A percentile compares a stretch with the other conserved stretches of the same genome.
Conservation (phyloP, 1,140 invertebrate genomes). For the Amyelois transitella region DNA sequence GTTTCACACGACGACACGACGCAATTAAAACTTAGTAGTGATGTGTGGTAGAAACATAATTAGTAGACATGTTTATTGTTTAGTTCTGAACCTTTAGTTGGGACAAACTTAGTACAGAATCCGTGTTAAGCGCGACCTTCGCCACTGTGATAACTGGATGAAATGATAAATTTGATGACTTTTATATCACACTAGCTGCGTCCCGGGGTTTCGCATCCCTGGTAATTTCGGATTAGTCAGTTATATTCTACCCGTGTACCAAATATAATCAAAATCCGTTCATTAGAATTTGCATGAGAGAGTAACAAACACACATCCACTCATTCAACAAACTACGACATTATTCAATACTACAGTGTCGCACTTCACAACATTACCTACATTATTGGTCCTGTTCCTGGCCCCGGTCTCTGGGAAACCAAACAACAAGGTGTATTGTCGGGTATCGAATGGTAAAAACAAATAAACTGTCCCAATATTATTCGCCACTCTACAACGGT, state of each 20-base stretch:
- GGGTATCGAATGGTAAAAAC: constrained; percentile 31
- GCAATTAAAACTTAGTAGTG: constrained; percentile 34
- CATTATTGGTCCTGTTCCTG: neutral
- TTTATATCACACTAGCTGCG: too few relatives aligned
- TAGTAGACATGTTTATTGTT: constrained; percentile 7
- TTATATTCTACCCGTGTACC: too few relatives aligned
- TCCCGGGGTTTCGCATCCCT: too few relatives aligned
- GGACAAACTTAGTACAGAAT: neutral
- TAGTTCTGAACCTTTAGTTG: neutral
- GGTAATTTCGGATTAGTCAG: too few relatives aligned
- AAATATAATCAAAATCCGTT: too few relatives aligned
- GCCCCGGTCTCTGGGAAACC: neutral
- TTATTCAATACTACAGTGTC: too few relatives aligned
- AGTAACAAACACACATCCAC: too few relatives aligned
- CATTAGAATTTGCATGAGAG: too few relatives aligned
- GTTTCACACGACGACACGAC: constrained; percentile 9
- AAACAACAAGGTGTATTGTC: constrained; percentile 14
- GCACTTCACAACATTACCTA: neutral
- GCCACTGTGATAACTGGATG: too few relatives aligned
- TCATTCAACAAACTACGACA: neutral
- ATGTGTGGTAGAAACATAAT: constrained; percentile 17
- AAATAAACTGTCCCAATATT: constrained; percentile 42
- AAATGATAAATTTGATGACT: too few relatives aligned
- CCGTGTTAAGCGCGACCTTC: too few relatives aligned
- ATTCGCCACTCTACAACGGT: constrained; percentile 21